These are phyloP conservation scores for Talpa occidentalis DNA, from an alignment of 2,113 vertebrate species.

Conservation along the genomic window DNA sequence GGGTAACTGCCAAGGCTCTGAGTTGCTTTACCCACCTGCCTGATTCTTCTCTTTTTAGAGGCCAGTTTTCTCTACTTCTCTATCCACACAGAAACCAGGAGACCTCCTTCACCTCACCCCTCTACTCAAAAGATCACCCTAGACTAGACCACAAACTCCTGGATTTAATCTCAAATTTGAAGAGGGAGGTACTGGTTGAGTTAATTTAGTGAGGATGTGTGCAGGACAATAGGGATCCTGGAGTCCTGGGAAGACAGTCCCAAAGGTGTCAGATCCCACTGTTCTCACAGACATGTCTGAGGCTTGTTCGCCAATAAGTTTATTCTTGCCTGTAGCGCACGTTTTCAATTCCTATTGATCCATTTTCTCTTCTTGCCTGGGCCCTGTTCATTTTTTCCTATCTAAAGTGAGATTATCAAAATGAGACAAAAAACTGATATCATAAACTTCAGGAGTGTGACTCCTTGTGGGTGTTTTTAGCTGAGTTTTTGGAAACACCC, in stretches of 20 bases:
- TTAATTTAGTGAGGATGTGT: background rate
- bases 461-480: background rate
- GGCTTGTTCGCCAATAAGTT: too few relatives aligned
- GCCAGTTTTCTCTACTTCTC: background rate
- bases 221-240: background rate
- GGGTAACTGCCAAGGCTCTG: background rate
- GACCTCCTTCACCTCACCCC: fast-evolving
- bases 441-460: fast-evolving
- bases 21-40: too few relatives aligned
- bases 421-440: background rate
- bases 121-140: background rate
- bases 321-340: background rate
- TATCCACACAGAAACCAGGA: fast-evolving
- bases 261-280: background rate
- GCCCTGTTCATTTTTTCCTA: background rate
- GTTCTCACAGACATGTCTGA: background rate
- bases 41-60: background rate
- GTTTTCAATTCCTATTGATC: background rate
- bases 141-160: background rate
- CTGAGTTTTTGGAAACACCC: background rate
- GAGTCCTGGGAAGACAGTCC: background rate
- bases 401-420: background rate
- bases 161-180: background rate
- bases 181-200: background rate
- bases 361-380: background rate